These are phyloP conservation scores for Melipona quadrifasciata DNA, from an alignment of 1,140 invertebrate genomes.

Conservation along the genomic window DNA sequence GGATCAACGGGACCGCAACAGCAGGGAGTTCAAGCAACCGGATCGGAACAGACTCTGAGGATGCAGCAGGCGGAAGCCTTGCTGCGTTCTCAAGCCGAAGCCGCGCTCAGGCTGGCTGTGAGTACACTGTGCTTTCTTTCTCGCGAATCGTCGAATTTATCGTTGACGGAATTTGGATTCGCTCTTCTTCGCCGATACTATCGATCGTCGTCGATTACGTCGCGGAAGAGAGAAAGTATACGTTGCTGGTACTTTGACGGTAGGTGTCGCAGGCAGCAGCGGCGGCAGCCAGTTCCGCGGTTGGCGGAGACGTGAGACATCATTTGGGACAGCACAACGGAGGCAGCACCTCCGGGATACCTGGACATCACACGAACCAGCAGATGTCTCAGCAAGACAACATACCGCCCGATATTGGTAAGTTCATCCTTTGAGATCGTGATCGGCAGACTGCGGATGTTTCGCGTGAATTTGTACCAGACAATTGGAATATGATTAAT, in stretches of 20 bases:
- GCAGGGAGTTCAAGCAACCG: constrained; percentile 83
- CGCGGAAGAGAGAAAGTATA: too few species aligned
- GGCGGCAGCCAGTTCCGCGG: constrained; percentile 78
- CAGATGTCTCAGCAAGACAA: constrained; percentile 80
- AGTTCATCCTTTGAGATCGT: constrained; percentile 33
- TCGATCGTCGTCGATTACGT: too few species aligned
- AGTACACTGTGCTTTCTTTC: constrained; percentile 56
- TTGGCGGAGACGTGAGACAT: constrained; percentile 80
- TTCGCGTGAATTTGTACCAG: neutral
- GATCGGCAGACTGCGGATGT: neutral
- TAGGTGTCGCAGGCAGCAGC: constrained; percentile 80
- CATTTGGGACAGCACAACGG: constrained; percentile 79
- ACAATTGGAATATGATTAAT: too few species aligned
- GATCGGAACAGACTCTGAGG: constrained; percentile 86
- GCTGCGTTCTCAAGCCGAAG: constrained; percentile 91
- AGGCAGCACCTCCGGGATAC: constrained; percentile 79
- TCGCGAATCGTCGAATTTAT: neutral
- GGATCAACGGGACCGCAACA: constrained; percentile 82
- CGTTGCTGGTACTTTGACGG: neutral
- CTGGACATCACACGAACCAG: constrained; percentile 80
- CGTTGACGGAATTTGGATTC: too few species aligned
- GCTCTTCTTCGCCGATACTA: fast-evolving
- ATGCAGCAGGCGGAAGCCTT: constrained; percentile 91
- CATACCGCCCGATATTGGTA: constrained; percentile 80
- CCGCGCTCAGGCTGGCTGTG: constrained; percentile 90